phyloP scores from a whole-genome alignment of 2,113 vertebrate species.

The Mola mola region DNA sequence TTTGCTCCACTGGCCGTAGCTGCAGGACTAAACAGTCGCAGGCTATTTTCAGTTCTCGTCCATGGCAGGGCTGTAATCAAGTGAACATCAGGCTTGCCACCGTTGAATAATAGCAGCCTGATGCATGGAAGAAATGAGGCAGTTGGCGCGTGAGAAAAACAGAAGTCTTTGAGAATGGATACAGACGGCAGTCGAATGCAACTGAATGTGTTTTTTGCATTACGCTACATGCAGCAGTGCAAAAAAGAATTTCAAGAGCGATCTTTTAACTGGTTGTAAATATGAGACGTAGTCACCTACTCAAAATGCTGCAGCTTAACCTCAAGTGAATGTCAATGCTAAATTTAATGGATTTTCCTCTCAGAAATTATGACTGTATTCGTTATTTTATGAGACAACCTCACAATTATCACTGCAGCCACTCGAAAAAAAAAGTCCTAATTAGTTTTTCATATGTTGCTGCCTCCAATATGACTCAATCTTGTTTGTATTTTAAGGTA shows the following conservation, averaged over 20 bases:
- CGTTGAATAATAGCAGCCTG: conserved; percentile 59
- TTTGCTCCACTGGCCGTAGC: conserved; percentile 60
- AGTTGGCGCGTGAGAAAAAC: conserved; percentile 46
- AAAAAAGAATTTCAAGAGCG: conserved; percentile 24
- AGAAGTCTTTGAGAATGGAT: conserved; percentile 15
- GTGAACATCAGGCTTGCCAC: conserved; percentile 62
- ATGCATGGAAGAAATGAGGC: conserved; percentile 61
- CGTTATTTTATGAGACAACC: conserved; percentile 22
- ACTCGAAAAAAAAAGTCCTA: conserved; percentile 19
- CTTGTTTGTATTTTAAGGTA: conserved; percentile 50
- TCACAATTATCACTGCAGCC: conserved; percentile 16
- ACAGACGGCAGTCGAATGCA: not conserved
- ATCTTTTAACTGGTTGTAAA: conserved; percentile 34
- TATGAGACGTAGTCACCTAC: not conserved
- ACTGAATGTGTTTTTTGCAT: conserved; percentile 40
- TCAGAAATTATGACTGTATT: conserved; percentile 18
- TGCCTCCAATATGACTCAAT: not conserved
- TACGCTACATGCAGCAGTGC: conserved; percentile 11
- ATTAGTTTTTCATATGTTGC: conserved; percentile 7
- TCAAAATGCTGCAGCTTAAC: conserved; percentile 35
- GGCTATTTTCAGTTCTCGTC: conserved; percentile 66
- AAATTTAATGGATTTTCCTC: conserved; percentile 2
- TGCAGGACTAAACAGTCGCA: conserved; percentile 47
- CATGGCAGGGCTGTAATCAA: conserved; percentile 76
- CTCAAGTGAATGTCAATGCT: conserved; percentile 15